These are phyloP conservation scores for Stegophylla sp. DNA, from an alignment of 2,888 invertebrate genomes.

Conservation along the genomic window DNA sequence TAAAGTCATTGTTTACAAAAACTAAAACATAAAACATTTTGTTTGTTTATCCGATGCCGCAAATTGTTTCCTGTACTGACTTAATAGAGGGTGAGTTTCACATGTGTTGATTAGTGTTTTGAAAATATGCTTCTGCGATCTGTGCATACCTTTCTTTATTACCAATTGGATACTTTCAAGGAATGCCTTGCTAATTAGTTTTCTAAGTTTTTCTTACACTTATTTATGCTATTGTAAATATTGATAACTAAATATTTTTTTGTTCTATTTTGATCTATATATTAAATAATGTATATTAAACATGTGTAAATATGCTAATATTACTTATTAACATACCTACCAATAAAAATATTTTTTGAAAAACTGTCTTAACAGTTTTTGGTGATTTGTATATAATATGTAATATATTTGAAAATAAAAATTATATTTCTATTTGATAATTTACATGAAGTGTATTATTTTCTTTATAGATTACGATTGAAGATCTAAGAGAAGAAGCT, in stretches of 20 bases:
- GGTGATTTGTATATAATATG: slow-evolving; percentile 36
- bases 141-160: slow-evolving; percentile 23
- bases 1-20: slow-evolving; percentile 4
- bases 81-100: slow-evolving; percentile 60
- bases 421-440: not conserved
- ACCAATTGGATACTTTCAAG: not conserved
- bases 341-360: not conserved
- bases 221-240: slow-evolving; percentile 28
- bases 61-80: slow-evolving; percentile 57
- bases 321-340: not conserved
- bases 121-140: slow-evolving; percentile 41
- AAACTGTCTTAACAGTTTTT: not conserved
- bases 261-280: not conserved
- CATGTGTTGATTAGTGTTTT: slow-evolving; percentile 38
- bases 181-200: slow-evolving; percentile 46
- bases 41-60: slow-evolving; percentile 41
- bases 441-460: slow-evolving; percentile 14
- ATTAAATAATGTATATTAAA: not conserved
- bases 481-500: slow-evolving; percentile 72
- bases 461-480: slow-evolving; percentile 79
- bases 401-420: too few relatives aligned
- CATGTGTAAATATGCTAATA: not conserved
- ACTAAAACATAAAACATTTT: slow-evolving; percentile 44
- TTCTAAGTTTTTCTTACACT: slow-evolving; percentile 47
- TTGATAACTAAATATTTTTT: not conserved